These are phyloP conservation scores for Drosophila longiperda DNA, from an alignment of 2,888 invertebrate species.

Conservation along the genomic window DNA sequence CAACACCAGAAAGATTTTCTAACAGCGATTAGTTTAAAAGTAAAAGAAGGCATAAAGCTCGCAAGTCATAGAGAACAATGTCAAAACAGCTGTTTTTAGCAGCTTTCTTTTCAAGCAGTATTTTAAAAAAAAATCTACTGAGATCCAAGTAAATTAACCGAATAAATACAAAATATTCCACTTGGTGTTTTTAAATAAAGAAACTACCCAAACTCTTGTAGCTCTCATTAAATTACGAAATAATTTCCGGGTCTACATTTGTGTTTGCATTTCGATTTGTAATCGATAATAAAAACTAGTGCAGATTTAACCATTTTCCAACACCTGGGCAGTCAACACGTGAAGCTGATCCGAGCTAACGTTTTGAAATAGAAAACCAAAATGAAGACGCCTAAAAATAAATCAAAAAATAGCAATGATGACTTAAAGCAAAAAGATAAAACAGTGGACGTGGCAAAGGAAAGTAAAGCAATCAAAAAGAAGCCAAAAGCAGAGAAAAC, in stretches of 20 bases:
- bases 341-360: slow-evolving; percentile 32
- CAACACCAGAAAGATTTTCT: background rate
- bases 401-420: slow-evolving; percentile 29
- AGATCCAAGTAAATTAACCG: background rate
- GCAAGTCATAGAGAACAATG: background rate
- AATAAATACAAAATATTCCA: background rate
- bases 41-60: background rate
- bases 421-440: slow-evolving; percentile 45
- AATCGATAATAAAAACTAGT: background rate
- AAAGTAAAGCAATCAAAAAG: slow-evolving; percentile 51
- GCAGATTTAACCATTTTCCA: slow-evolving; percentile 1
- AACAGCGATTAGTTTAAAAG: background rate
- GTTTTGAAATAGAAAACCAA: slow-evolving; percentile 17
- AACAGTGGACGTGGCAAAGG: slow-evolving; percentile 29
- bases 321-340: slow-evolving; percentile 47
- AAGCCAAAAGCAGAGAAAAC: slow-evolving; percentile 37
- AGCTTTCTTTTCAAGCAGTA: background rate
- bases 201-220: background rate
- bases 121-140: background rate
- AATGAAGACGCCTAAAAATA: slow-evolving; percentile 50
- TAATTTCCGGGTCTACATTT: background rate
- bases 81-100: background rate
- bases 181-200: background rate
- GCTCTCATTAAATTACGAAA: background rate
- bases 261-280: background rate